Percentiles rank a stretch among this genome's conserved stretches.
phyloP scores from a whole-genome alignment of 2,797 vertebrate genomes.

The Sebastes diaconus region DNA sequence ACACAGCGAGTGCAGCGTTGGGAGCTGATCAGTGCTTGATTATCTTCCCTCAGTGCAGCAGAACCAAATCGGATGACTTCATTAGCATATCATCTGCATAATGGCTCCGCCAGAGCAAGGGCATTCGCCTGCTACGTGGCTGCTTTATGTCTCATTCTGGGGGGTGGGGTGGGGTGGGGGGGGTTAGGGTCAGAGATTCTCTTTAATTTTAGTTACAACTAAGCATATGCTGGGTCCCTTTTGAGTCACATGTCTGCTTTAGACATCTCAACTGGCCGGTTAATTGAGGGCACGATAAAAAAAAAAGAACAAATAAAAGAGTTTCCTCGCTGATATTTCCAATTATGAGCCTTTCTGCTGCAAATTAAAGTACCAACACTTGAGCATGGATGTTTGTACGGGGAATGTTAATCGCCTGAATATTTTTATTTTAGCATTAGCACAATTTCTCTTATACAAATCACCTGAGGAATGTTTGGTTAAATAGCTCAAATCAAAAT shows the following conservation, averaged over 20 bases:
- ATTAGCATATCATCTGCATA: slow-evolving; percentile 84
- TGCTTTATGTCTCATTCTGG: slow-evolving; percentile 43
- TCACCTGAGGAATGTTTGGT: slow-evolving; percentile 1
- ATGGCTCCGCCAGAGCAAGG: slow-evolving; percentile 71
- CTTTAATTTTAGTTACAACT: slow-evolving; percentile 34
- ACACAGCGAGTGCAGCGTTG: background rate
- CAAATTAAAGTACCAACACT: slow-evolving; percentile 26
- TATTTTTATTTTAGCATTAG: slow-evolving; percentile 23
- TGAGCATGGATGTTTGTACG: slow-evolving; percentile 2
- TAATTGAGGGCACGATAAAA: slow-evolving; percentile 47
- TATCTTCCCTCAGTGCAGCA: slow-evolving; percentile 68
- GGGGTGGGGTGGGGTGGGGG: background rate
- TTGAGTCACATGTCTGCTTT: slow-evolving; percentile 10
- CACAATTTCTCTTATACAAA: slow-evolving; percentile 2
- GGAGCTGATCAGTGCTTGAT: slow-evolving; percentile 76
- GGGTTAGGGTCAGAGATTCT: slow-evolving; percentile 6
- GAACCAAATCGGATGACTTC: slow-evolving; percentile 70
- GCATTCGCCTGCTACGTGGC: slow-evolving; percentile 61
- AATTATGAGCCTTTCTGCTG: slow-evolving; percentile 40
- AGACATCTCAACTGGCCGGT: slow-evolving; percentile 19
- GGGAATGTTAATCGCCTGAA: slow-evolving; percentile 19
- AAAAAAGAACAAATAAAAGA: background rate
- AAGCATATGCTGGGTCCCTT: slow-evolving; percentile 16
- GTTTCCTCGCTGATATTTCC: slow-evolving; percentile 31
- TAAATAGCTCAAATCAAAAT: background rate